Evolutionary conservation across 2,113 vertebrate genomes (phyloP).

Genomic region (Trinectes maculatus): DNA sequence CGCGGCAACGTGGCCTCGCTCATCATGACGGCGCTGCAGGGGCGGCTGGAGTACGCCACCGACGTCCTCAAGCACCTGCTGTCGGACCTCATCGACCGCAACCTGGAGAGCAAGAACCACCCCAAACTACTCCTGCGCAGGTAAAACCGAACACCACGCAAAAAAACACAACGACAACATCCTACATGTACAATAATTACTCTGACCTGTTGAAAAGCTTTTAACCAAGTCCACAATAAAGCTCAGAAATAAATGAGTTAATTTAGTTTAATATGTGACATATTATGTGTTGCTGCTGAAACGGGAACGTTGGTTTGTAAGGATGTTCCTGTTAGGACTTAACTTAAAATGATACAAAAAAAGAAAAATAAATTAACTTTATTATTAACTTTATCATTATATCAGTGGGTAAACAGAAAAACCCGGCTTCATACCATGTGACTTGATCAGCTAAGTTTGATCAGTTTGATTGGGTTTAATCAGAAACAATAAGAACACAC

Average conservation of each 20-base stretch:
- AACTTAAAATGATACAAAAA: slow-evolving; percentile 4
- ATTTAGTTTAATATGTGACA: not conserved
- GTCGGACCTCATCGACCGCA: slow-evolving; percentile 96
- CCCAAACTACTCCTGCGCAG: slow-evolving; percentile 97
- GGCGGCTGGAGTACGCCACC: slow-evolving; percentile 96
- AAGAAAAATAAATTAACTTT: not conserved
- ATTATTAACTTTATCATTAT: too few relatives aligned
- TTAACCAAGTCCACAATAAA: not conserved
- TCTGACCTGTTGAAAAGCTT: too few relatives aligned
- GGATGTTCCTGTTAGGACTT: not conserved
- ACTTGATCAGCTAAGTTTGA: too few relatives aligned
- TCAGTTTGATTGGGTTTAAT: slow-evolving; percentile 10
- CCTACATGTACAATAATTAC: too few relatives aligned
- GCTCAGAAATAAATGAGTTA: not conserved
- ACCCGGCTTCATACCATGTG: too few relatives aligned
- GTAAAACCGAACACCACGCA: slow-evolving; percentile 63
- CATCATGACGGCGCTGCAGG: slow-evolving; percentile 97
- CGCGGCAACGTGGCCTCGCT: slow-evolving; percentile 97
- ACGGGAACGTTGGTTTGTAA: not conserved
- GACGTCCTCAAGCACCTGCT: slow-evolving; percentile 97
- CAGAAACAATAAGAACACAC: not conserved
- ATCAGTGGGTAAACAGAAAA: too few relatives aligned
- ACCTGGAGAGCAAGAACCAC: slow-evolving; percentile 98
- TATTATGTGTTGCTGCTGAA: not conserved
- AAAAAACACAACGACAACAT: not conserved